Evolutionary conservation across 1,140 invertebrate species (phyloP).

Genomic region (Myzus persicae): DNA sequence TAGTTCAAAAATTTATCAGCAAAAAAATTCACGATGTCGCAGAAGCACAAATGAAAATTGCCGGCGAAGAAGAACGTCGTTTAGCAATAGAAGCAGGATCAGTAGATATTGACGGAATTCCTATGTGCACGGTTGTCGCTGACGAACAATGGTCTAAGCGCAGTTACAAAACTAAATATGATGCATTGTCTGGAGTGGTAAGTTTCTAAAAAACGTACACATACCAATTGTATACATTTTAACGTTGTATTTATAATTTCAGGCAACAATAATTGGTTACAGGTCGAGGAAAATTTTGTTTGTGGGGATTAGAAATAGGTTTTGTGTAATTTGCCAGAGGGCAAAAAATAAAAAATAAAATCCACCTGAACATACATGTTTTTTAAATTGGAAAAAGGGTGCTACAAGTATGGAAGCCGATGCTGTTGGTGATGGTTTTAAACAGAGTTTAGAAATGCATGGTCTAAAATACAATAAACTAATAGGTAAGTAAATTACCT

Average conservation of each 20-base stretch:
- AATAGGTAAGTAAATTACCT: too few species aligned
- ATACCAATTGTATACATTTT: too few species aligned
- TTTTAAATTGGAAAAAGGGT: not conserved
- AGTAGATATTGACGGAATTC: too few species aligned
- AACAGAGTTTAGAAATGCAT: not conserved
- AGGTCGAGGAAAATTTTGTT: too few species aligned
- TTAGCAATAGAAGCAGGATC: constrained; percentile 60
- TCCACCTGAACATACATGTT: not conserved
- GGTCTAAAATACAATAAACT: not conserved
- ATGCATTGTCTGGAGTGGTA: too few species aligned
- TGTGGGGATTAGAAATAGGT: too few species aligned
- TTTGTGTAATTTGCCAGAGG: not conserved
- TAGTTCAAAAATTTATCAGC: not conserved
- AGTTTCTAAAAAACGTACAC: too few species aligned
- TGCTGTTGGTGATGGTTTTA: not conserved
- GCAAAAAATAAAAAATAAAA: not conserved
- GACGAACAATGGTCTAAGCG: too few species aligned
- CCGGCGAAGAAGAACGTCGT: constrained; percentile 60
- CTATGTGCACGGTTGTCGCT: too few species aligned
- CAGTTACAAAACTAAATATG: too few species aligned
- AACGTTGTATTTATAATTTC: not conserved
- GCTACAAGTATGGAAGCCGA: not conserved
- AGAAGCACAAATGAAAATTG: constrained; percentile 55
- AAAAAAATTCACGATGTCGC: constrained; percentile 22
- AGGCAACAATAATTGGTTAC: not conserved